Evolutionary conservation across 2,888 invertebrate genomes (phyloP).

Genomic region (Epinotia ramella): DNA sequence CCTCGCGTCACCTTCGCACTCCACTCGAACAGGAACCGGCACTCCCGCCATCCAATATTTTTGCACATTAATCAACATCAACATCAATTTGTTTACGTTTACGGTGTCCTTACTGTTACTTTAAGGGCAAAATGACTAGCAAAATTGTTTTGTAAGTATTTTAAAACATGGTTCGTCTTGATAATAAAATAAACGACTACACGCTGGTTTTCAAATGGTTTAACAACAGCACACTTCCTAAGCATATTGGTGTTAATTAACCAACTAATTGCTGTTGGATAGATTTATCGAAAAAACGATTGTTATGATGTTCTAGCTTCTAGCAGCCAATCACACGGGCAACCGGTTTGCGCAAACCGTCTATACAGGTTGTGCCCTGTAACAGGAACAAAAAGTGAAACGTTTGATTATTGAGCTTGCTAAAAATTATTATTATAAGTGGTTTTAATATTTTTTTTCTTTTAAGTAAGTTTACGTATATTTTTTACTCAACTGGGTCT

Average conservation of each 20-base stretch:
- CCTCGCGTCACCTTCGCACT: conserved; percentile 61
- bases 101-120: conserved; percentile 49
- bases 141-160: background rate
- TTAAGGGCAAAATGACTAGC: conserved; percentile 25
- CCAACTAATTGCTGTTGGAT: background rate
- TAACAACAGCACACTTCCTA: background rate
- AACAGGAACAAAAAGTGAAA: no score
- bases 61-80: conserved; percentile 57
- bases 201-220: background rate
- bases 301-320: conserved; percentile 10
- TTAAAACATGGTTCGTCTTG: conserved; percentile 1
- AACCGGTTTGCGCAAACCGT: conserved; percentile 34
- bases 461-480: no score
- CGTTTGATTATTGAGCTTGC: no score
- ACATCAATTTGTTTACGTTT: conserved; percentile 54
- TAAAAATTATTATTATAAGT: no score
- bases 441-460: no score
- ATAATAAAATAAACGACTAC: background rate
- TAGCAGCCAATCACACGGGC: conserved; percentile 10
- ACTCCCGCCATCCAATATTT: conserved; percentile 59
- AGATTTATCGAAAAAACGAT: conserved; percentile 28
- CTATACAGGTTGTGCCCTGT: background rate
- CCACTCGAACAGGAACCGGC: conserved; percentile 47
- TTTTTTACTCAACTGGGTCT: no score
- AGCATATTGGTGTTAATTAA: background rate